These are phyloP conservation scores for Parascotia fuliginaria DNA, from an alignment of 2,888 invertebrate species.

Conservation along the genomic window DNA sequence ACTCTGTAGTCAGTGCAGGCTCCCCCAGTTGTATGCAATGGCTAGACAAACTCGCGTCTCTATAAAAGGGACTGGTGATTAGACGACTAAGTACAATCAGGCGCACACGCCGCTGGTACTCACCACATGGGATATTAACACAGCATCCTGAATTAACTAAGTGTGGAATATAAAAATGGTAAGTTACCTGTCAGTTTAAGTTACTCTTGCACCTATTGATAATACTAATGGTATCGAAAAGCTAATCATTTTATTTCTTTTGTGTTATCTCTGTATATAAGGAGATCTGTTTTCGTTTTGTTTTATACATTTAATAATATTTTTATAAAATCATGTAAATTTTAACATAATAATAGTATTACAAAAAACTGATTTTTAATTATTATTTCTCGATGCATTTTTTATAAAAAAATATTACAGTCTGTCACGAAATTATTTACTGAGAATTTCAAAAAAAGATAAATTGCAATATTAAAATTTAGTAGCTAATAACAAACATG, in stretches of 20 bases:
- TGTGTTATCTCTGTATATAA: too few relatives aligned
- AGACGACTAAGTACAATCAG: slow-evolving; percentile 78
- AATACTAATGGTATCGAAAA: too few relatives aligned
- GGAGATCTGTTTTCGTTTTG: too few relatives aligned
- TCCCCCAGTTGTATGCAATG: slow-evolving; percentile 78
- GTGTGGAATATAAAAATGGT: slow-evolving; percentile 65
- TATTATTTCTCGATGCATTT: neutral
- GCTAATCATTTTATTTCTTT: too few relatives aligned
- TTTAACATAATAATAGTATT: too few relatives aligned
- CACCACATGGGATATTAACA: slow-evolving; percentile 70
- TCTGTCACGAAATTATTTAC: neutral
- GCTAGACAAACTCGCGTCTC: slow-evolving; percentile 82
- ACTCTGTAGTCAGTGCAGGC: slow-evolving; percentile 67
- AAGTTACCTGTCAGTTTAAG: slow-evolving; percentile 54
- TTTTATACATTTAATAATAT: too few relatives aligned
- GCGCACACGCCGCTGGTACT: slow-evolving; percentile 67
- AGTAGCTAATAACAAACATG: neutral
- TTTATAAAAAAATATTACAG: neutral
- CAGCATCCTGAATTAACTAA: slow-evolving; percentile 44
- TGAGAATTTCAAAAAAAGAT: neutral
- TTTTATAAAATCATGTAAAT: too few relatives aligned
- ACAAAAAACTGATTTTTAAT: too few relatives aligned
- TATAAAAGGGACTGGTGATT: slow-evolving; percentile 85
- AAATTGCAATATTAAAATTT: neutral
- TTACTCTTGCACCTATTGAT: too few relatives aligned